phyloP scores from a whole-genome alignment of 35 echinoderm and acorn worm species.

The Hemicentrotus pulcherrimus region DNA sequence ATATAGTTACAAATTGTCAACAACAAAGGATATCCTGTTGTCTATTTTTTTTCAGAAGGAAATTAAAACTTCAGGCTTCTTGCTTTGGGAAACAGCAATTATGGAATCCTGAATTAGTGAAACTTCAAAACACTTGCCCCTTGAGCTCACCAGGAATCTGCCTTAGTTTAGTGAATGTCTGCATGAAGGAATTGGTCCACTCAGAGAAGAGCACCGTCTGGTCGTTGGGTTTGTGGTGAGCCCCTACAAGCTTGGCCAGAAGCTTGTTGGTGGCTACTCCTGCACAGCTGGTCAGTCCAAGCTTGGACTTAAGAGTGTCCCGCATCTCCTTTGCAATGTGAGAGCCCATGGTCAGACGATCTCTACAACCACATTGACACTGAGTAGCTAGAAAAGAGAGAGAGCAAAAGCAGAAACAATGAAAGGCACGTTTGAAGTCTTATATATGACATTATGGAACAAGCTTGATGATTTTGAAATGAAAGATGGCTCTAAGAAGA shows the following conservation, averaged over 20 bases:
- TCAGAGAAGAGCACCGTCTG: slow-evolving; percentile 79
- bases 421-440: no score
- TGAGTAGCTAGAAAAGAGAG: not conserved
- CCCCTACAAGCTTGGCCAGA: slow-evolving; percentile 86
- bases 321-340: slow-evolving; percentile 88
- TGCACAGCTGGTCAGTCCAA: slow-evolving; percentile 90
- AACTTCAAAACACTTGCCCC: no score
- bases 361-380: slow-evolving; percentile 84
- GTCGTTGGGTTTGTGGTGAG: slow-evolving; percentile 85
- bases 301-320: slow-evolving; percentile 41
- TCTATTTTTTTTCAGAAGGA: no score
- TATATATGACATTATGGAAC: no score
- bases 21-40: no score
- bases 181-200: slow-evolving; percentile 55
- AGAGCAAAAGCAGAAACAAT: not conserved
- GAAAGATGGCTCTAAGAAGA: no score
- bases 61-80: no score
- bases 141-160: slow-evolving; percentile 77
- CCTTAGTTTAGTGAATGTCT: slow-evolving; percentile 57
- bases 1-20: no score
- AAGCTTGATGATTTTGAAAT: no score
- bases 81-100: no score
- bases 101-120: no score
- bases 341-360: slow-evolving; percentile 74
- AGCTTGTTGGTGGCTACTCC: slow-evolving; percentile 90